Percentiles rank a stretch among this genome's conserved stretches.
Evolutionary conservation across 2,888 invertebrate species (phyloP).

Genomic region (Pandemis corylana): DNA sequence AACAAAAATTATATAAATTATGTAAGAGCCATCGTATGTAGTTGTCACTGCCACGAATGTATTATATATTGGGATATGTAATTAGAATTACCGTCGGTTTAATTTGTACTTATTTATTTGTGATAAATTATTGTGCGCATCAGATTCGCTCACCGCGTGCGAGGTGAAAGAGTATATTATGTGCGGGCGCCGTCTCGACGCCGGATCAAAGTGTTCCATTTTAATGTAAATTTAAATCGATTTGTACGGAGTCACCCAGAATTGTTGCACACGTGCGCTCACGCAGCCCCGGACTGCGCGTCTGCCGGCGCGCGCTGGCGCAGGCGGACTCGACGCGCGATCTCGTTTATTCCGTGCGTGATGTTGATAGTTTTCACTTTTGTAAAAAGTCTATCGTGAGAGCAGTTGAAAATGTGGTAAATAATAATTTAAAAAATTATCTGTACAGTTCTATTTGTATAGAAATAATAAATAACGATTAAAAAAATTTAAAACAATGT

Average conservation of each 20-base stretch:
- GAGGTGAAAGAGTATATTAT: conserved; percentile 58
- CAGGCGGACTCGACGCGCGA: conserved; percentile 63
- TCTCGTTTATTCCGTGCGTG: conserved; percentile 79
- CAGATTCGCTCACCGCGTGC: conserved; percentile 17
- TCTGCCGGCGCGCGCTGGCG: conserved; percentile 42
- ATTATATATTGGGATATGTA: conserved; percentile 61
- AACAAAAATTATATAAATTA: conserved; percentile 67
- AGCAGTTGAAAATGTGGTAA: conserved; percentile 81
- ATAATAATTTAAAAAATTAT: conserved; percentile 84
- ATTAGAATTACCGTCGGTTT: conserved; percentile 59
- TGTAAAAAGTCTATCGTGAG: conserved; percentile 85
- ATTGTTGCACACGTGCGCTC: conserved; percentile 44
- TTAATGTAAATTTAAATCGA: conserved; percentile 13
- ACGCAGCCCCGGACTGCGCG: conserved; percentile 39
- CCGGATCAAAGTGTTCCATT: conserved; percentile 11
- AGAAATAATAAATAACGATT: conserved; percentile 86
- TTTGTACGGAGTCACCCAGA: conserved; percentile 37
- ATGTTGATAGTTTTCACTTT: conserved; percentile 85
- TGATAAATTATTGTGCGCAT: conserved; percentile 55
- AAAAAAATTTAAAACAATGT: conserved; percentile 80
- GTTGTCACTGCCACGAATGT: conserved; percentile 70
- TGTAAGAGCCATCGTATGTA: conserved; percentile 64
- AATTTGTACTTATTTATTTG: conserved; percentile 76
- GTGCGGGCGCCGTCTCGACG: conserved; percentile 32
- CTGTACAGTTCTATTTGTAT: conserved; percentile 87